Percentiles rank a stretch among this genome's conserved stretches.
phyloP scores from a whole-genome alignment of 2,888 invertebrate genomes.

The Ceriagrion tenellum region DNA sequence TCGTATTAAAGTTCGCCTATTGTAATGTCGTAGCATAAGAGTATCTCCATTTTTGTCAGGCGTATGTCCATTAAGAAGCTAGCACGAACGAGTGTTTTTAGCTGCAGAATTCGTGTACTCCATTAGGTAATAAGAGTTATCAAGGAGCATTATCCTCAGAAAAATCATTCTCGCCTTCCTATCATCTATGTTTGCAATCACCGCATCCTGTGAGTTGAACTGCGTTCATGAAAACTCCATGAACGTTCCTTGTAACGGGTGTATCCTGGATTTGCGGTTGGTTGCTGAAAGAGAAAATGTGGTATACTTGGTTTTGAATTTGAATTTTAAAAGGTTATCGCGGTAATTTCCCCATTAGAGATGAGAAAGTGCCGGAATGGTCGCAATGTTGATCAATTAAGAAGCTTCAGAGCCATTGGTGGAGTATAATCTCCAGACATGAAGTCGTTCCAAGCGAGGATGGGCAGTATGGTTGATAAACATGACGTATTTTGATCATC shows the following conservation, averaged over 20 bases:
- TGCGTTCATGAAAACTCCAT: background rate
- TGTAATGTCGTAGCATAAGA: background rate
- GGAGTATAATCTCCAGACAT: background rate
- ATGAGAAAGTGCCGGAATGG: background rate
- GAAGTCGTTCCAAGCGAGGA: background rate
- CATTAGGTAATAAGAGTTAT: conserved; percentile 21
- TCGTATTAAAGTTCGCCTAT: background rate
- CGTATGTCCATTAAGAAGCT: background rate
- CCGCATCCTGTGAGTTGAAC: background rate
- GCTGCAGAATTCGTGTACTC: background rate
- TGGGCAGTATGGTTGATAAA: background rate
- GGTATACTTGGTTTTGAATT: background rate
- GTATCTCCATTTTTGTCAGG: background rate
- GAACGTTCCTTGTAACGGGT: too few species aligned
- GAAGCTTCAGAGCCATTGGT: background rate
- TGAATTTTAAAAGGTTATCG: background rate
- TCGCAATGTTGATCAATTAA: background rate
- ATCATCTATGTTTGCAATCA: background rate
- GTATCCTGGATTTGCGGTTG: background rate
- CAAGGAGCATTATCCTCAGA: background rate
- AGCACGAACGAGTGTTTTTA: background rate
- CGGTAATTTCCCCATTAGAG: background rate
- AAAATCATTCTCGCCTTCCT: background rate
- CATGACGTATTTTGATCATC: background rate
- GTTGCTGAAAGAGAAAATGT: background rate